Evolutionary conservation across 2,888 invertebrate species (phyloP), one percentile per base, ranked within the genome.

Genomic region (Pantelozetes paolii): DNA sequence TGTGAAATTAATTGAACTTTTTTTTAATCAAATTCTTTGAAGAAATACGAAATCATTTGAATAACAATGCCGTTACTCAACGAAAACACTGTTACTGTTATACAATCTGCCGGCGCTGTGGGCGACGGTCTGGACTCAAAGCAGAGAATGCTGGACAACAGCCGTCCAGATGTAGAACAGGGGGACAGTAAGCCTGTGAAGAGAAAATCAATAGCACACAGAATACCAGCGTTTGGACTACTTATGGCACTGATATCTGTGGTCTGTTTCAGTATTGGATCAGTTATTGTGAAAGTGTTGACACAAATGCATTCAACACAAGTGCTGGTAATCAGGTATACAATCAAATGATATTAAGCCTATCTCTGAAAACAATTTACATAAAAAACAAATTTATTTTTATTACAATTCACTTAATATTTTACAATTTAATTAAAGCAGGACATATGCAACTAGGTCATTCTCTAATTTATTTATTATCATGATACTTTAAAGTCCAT

Each of bases 261-360:
- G 15, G 15, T 73, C n/a, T 67, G 32, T 30, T 64, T 64, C 9
- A 45, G 64, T 15, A 64, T 72, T 13, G 70, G 59, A 11, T 59
- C 70, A 15, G 30, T 75, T 2, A 75, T 71, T n/a, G 75, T 75
- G 15, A 73, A 74, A 30, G n/a, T 75, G 13, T 36, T 72, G 28
- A 32, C 36, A 15, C 20, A 42, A 23, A 15, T 75, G 23, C 73
- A 59, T 13, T 26, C 73, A 32, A 40, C 73, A 15, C 70, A 75
- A 62, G 45, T 75, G 28, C 48, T 74, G 8, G 73, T 75, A 8
- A 23, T 40, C 28, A 69, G 75, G 75, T 75, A 20, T 15, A 11
- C 30, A 26, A 20, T 50, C 20, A 8, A 13, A 18, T 40, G 6
- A 6, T 40, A 40, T 6, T 40, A n/a, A n/a, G n/a, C n/a, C n/a